A percentile compares a stretch with the other conserved stretches of the same genome.
phyloP scores from a whole-genome alignment of 2,888 invertebrate species.

The Tanytarsus gracilentus region DNA sequence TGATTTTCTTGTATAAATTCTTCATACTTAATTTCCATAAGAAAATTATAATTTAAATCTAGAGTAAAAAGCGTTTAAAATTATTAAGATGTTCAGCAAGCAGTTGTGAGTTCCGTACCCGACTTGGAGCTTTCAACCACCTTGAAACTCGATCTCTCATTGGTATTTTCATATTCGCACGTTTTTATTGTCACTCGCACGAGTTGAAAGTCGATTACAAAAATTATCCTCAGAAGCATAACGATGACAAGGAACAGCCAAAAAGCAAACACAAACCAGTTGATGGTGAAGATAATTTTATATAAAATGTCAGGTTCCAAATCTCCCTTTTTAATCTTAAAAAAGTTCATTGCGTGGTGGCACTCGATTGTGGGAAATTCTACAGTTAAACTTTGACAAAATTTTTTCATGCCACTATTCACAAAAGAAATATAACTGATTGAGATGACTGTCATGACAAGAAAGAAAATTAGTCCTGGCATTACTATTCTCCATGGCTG shows the following conservation, averaged over 20 bases:
- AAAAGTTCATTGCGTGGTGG: background rate
- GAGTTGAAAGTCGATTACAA: slow-evolving; percentile 25
- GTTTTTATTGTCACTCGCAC: slow-evolving; percentile 20
- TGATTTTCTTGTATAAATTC: too few relatives aligned
- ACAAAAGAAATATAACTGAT: slow-evolving; percentile 2
- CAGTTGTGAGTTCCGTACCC: background rate
- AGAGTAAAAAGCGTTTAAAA: too few relatives aligned
- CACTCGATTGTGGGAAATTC: background rate
- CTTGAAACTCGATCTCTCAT: background rate
- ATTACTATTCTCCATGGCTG: slow-evolving; percentile 41
- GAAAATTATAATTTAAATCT: too few relatives aligned
- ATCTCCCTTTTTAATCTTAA: background rate
- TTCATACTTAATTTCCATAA: too few relatives aligned
- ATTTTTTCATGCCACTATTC: background rate
- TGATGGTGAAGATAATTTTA: background rate
- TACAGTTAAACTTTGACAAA: background rate
- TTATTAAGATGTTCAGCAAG: too few relatives aligned
- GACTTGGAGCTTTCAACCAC: too few relatives aligned
- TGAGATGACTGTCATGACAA: slow-evolving; percentile 34
- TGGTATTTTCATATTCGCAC: background rate
- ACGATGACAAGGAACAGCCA: background rate
- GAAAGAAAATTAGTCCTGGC: slow-evolving; percentile 37
- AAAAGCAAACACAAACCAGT: background rate
- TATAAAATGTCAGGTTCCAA: background rate
- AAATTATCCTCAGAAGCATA: background rate